Evolutionary conservation across 1,140 invertebrate genomes (phyloP).

Genomic region (Temnothorax longispinosus): DNA sequence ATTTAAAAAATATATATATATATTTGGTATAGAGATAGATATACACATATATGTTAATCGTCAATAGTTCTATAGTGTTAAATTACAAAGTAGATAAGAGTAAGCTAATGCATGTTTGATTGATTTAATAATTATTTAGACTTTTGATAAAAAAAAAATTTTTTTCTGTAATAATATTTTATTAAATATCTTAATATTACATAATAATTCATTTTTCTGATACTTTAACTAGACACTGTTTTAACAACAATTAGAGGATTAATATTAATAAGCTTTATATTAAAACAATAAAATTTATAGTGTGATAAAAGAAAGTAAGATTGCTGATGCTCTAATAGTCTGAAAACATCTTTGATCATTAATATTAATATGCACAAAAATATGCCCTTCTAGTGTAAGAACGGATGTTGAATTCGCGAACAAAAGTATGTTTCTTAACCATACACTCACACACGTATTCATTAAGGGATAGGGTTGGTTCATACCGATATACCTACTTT

Average conservation of each 20-base stretch:
- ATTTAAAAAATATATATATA: too few species aligned
- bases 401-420: background rate
- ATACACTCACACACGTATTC: conserved; percentile 55
- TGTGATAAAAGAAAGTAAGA: background rate
- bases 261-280: conserved; percentile 9
- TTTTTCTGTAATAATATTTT: background rate
- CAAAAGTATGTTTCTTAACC: conserved; percentile 34
- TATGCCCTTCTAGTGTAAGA: background rate
- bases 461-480: conserved; percentile 66
- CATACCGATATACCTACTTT: conserved; percentile 73
- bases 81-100: background rate
- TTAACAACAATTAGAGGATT: background rate
- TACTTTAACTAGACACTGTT: background rate
- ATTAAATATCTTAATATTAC: background rate
- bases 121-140: background rate
- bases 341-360: background rate
- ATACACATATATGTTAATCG: background rate
- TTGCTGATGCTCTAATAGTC: background rate
- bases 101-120: background rate
- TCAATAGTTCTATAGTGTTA: background rate
- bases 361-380: background rate
- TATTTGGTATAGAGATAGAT: background rate
- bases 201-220: background rate
- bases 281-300: background rate
- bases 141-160: background rate